phyloP scores from a whole-genome alignment of 2,113 vertebrate genomes.

The Madoqua kirkii region DNA sequence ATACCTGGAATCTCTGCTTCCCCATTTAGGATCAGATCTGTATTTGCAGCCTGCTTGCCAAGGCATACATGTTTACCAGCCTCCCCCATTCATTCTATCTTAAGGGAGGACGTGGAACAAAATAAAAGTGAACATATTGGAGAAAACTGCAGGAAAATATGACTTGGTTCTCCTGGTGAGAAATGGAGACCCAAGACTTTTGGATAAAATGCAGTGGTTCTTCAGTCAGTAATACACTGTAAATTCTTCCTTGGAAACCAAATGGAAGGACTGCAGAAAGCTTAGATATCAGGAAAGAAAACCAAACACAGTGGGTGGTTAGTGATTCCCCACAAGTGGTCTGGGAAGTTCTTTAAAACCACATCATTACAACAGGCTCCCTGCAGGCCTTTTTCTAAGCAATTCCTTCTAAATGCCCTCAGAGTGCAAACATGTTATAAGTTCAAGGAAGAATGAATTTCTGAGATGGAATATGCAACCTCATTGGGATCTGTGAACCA shows the following conservation, averaged over 20 bases:
- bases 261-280: neutral
- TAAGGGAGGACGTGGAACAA: neutral
- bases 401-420: constrained; percentile 34
- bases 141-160: neutral
- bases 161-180: constrained; percentile 13
- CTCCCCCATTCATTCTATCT: neutral
- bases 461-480: neutral
- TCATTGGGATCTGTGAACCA: constrained; percentile 37
- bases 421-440: constrained; percentile 11
- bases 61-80: neutral
- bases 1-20: neutral
- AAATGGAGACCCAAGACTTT: constrained; percentile 14
- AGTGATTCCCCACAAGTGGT: constrained; percentile 18
- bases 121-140: neutral
- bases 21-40: neutral
- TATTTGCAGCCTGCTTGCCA: neutral
- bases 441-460: constrained; percentile 49
- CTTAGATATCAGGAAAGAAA: neutral
- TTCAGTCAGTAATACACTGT: neutral
- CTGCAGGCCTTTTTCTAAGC: constrained; percentile 45
- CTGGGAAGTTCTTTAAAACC: constrained; percentile 2
- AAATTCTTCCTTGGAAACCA: constrained; percentile 30
- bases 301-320: neutral
- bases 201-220: constrained; percentile 3
- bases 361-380: neutral